Conservation (phyloP, 1,140 invertebrate species). For the Chrysoperla carnea region DNA sequence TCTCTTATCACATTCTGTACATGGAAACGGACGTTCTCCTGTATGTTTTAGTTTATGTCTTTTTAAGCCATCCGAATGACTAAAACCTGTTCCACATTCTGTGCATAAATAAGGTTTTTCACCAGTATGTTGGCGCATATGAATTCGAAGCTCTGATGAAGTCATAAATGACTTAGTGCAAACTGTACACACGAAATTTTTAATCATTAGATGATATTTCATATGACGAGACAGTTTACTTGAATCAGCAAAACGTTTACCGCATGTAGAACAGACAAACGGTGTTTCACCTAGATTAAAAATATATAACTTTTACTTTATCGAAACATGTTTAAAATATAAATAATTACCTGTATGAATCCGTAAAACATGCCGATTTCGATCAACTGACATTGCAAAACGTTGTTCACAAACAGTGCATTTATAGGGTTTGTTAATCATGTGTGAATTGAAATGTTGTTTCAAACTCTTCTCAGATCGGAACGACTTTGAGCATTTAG, state of each 20-base stretch:
- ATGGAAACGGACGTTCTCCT: too few relatives aligned
- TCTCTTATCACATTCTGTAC: conserved; percentile 37
- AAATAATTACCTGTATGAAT: too few relatives aligned
- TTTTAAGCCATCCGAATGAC: conserved; percentile 30
- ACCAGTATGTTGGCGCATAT: too few relatives aligned
- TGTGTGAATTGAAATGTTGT: conserved; percentile 11
- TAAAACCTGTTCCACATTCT: conserved; percentile 31
- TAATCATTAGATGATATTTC: conserved; percentile 22
- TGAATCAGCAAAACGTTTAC: conserved; percentile 22
- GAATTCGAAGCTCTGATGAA: conserved; percentile 16
- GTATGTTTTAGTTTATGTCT: conserved; percentile 36
- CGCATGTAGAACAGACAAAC: conserved; percentile 22
- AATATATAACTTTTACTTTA: too few relatives aligned
- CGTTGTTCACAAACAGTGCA: conserved; percentile 23
- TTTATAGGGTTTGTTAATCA: conserved; percentile 12
- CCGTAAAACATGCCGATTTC: too few relatives aligned
- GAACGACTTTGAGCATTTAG: conserved; percentile 10
- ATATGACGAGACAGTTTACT: conserved; percentile 21
- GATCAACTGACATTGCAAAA: conserved; percentile 18
- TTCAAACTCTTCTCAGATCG: conserved; percentile 9
- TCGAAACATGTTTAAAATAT: too few relatives aligned
- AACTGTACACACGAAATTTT: conserved; percentile 14
- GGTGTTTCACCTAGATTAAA: too few relatives aligned
- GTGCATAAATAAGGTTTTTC: too few relatives aligned
- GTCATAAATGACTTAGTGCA: conserved; percentile 15